Base-by-base conservation (phyloP, 2,113 vertebrate genomes). In the Ovibos moschatus region DNA sequence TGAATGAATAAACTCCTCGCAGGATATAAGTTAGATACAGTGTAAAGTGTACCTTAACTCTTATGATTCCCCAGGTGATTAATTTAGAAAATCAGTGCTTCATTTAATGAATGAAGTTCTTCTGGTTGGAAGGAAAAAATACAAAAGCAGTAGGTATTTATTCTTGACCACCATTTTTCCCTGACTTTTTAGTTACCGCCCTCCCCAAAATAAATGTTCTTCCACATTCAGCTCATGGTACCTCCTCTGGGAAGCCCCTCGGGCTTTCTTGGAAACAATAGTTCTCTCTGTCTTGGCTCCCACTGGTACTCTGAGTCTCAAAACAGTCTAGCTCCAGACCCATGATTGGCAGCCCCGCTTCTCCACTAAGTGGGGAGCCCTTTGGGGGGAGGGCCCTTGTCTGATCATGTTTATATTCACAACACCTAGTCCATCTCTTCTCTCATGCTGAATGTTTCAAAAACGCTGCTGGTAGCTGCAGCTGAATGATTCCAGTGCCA, bases 1-100 rank as follows among this genome's bases (percentile, higher is more conserved):
- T 95, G 97, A 97, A 92, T 94, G 95, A 97, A 97, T 94, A 98
- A 97, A 97, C 97, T 93, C 74, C 47, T 95, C 7, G 0, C 81
- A 15, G 74, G 74, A 33, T 88, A 3, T 11, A 82, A 94, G 96
- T 87, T 47, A 57, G 93, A 67, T 55, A 19, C 71, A 16, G 93
- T 16, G 71, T 19, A 78, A 94, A 92, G 79, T 90, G 47, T 3
- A 2, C 51, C 19, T 97, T 92, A 93, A 96, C 95, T 79, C 95
- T 96, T 95, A 0, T 10, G 7, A 9, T 25, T 74, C 95, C 84
- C 67, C 13, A 81, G 45, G 64, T 81, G 62, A 81, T 74, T 91
- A 74, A 27, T 85, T 91, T 87, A 83, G 83, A 57, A 87, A 94
- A 89, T 43, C 55, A 19, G 25, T 36, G 79, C 90, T 91, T 88